phyloP scores from a whole-genome alignment of 2,113 vertebrate genomes.

The Serranochromis macrocephalus region DNA sequence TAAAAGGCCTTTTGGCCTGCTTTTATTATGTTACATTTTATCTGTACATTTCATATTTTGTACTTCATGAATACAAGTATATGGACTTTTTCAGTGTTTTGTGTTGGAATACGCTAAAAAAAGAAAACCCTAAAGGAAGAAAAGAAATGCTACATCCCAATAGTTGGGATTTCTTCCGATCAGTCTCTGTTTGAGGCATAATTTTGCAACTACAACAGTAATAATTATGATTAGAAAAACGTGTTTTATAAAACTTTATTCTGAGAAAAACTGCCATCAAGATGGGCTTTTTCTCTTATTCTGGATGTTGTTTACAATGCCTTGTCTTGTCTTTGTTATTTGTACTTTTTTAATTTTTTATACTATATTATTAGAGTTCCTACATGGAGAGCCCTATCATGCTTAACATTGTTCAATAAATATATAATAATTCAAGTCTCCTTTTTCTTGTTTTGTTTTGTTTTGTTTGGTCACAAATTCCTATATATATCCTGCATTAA shows the following conservation, averaged over 20 bases:
- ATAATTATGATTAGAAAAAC: conserved; percentile 17
- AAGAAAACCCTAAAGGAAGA: conserved; percentile 9
- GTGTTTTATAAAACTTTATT: conserved; percentile 39
- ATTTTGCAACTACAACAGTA: conserved; percentile 43
- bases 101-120: conserved; percentile 14
- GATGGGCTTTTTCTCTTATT: conserved; percentile 44
- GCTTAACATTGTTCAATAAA: conserved; percentile 69
- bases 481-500: neutral
- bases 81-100: conserved; percentile 36
- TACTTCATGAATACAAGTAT: conserved; percentile 35
- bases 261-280: conserved; percentile 45
- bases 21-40: conserved; percentile 53
- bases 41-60: conserved; percentile 60
- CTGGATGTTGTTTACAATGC: conserved; percentile 67
- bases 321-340: conserved; percentile 62
- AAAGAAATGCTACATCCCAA: conserved; percentile 51
- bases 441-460: neutral
- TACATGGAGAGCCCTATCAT: conserved; percentile 61
- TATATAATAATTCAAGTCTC: conserved; percentile 46
- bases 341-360: conserved; percentile 76
- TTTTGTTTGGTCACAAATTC: neutral
- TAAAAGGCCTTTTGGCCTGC: conserved; percentile 37
- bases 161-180: conserved; percentile 30
- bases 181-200: conserved; percentile 47
- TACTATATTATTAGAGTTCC: conserved; percentile 71